Conservation (phyloP, 2,888 invertebrate genomes). For the Euphydryas editha region DNA sequence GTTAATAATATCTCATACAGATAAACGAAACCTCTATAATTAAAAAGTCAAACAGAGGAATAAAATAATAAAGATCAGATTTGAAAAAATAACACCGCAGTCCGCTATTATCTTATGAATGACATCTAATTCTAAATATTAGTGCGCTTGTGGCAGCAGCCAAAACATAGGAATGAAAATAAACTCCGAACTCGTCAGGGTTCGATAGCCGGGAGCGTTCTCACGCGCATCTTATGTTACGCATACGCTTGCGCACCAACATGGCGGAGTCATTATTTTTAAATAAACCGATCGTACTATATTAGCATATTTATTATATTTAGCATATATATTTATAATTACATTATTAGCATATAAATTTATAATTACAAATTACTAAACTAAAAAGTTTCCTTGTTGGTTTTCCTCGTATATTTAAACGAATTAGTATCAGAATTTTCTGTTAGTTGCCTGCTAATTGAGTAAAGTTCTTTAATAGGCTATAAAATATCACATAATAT, state of each 20-base stretch:
- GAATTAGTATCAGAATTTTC: too few species aligned
- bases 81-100: neutral
- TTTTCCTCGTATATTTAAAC: too few species aligned
- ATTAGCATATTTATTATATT: neutral
- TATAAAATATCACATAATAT: too few species aligned
- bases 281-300: neutral
- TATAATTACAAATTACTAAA: too few species aligned
- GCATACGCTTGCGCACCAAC: constrained; percentile 39
- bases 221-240: constrained; percentile 60
- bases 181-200: constrained; percentile 64
- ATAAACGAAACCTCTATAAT: neutral
- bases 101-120: constrained; percentile 7
- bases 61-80: too few species aligned
- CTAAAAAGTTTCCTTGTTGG: too few species aligned
- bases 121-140: constrained; percentile 10
- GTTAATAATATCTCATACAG: too few species aligned
- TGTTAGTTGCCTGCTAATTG: too few species aligned
- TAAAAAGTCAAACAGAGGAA: neutral
- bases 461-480: too few species aligned
- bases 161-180: constrained; percentile 67
- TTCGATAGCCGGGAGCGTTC: constrained; percentile 70
- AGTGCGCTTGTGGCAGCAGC: constrained; percentile 48
- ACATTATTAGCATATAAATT: too few species aligned
- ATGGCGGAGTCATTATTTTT: constrained; percentile 3
- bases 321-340: too few species aligned